Evolutionary conservation across 1,140 invertebrate species (phyloP), one percentile per base, ranked within the genome.

Genomic region (Heliconius eleuchia): DNA sequence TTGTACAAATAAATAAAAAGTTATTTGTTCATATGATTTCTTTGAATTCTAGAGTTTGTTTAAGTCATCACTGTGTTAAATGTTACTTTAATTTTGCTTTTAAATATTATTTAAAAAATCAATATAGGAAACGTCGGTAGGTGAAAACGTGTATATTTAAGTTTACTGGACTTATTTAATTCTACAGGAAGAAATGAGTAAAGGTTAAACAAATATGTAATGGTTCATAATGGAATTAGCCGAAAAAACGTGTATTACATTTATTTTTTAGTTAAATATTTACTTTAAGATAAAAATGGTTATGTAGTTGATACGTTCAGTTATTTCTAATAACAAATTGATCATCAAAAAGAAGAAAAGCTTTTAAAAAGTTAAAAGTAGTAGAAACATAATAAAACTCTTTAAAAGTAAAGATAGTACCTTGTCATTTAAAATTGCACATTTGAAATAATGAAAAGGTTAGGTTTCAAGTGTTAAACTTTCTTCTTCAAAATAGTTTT

Each of bases 1-100:
- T 70, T 72, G 70, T 76, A 37, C 75, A 72, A 75, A 76, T 76
- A 76, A 79, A 74, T 74, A 76, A 76, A 71, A 71, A 76, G 73
- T 46, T 72, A 42, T 72, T 72, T 72, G 71, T 72, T 13, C 19
- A 18, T 66, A 13, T 66, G 60, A 66, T 66, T 66, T 66, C 60
- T 66, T 27, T 30, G 60, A 66, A 66, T 66, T 66, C 23, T 66
- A 1, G 3, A 66, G 27, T 66, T 66, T 30, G 27, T 66, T 66
- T 66, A 66, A 66, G 60, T 30, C 60, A 66, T 66, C 27, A 30
- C 60, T 66, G 30, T 16, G 27, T 30, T 66, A 66, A 23, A 66
- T 66, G 60, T 66, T 66, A 66, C 60, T 66, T 66, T 66, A 66
- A 66, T 66, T 66, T 66, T 66, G 60, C 23, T 27, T 66, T 66